Evolutionary conservation across 1,140 invertebrate genomes (phyloP), one percentile per base, ranked within the genome.

Genomic region (Chironomus striatipennis): DNA sequence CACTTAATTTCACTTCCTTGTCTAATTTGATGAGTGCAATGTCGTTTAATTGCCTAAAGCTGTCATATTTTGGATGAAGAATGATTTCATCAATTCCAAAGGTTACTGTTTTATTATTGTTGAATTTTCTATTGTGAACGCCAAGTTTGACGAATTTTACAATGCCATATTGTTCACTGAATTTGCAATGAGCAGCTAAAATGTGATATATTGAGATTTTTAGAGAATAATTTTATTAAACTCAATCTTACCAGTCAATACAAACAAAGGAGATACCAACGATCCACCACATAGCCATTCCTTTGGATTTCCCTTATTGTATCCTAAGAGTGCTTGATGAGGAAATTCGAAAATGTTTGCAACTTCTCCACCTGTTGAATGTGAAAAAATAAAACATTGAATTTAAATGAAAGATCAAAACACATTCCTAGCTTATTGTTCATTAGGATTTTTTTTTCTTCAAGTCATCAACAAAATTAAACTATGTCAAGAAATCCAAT

Each of bases 311-410:
- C 65, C 65, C 18, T 7, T 17, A 20, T 70, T 18, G 10, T 70
- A 70, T 10, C 65, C 65, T 10, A 70, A 9, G 20, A 70, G 65
- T 18, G 65, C 65, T 70, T 70, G 65, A 70, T 70, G 65, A 7
- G 65, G 65, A 34, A 34, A 34, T 5, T 34, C 24, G 24, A 2
- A 34, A 34, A 34, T 34, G 5, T 34, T 34, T 1, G 24, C 24
- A 34, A 34, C 24, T 2, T 2, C 24, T 34, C 24, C 24, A 34
- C 24, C 24, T 34, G 24, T 34, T 34, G 24, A 34, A 34, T 34
- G 24, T n/a, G n/a, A n/a, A n/a, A 5, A 34, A 34, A 34, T 1
- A 34, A 34, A 34, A 34, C 24, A 5, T 34, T 34, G 24, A 34
- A 34, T 34, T 34, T 34, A 34, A 34, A 34, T 5, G 24, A 5